A percentile compares a stretch with the other conserved stretches of the same genome.
These are phyloP conservation scores for Anarsia innoxiella DNA, from an alignment of 2,888 invertebrate genomes.

Conservation along the genomic window DNA sequence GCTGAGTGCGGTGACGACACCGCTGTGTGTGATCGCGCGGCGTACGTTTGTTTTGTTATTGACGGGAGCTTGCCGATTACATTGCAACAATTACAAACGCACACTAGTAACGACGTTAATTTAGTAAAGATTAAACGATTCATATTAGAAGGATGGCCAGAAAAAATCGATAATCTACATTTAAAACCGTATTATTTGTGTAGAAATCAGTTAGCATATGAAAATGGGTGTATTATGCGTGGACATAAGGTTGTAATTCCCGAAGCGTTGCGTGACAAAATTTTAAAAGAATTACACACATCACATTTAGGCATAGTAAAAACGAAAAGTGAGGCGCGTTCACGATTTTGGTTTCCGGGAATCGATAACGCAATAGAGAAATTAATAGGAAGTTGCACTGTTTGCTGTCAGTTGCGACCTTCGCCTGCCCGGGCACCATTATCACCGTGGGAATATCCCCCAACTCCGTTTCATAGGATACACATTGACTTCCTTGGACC, in stretches of 20 bases:
- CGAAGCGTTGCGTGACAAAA: not conserved
- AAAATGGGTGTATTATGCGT: not conserved
- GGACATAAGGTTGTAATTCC: not conserved
- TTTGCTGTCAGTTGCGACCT: not conserved
- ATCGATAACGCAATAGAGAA: not conserved
- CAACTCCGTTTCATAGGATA: not conserved
- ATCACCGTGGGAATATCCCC: not conserved
- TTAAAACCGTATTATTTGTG: constrained; percentile 16
- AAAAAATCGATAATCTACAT: too few relatives aligned
- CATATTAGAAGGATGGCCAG: constrained; percentile 18
- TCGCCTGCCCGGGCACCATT: not conserved
- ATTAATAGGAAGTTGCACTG: not conserved
- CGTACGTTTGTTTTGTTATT: not conserved
- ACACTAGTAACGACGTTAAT: constrained; percentile 12
- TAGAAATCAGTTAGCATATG: not conserved
- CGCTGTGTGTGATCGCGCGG: too few relatives aligned
- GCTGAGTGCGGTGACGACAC: not conserved
- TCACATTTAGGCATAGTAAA: not conserved
- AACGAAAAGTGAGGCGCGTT: not conserved
- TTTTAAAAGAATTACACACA: not conserved
- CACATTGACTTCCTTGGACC: constrained; percentile 2
- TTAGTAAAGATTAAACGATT: constrained; percentile 7
- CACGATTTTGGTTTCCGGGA: not conserved
- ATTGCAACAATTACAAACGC: constrained; percentile 8
- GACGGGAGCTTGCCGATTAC: not conserved